These are phyloP conservation scores for Saxicola maurus DNA, from an alignment of 2,797 vertebrate genomes.

Conservation along the genomic window DNA sequence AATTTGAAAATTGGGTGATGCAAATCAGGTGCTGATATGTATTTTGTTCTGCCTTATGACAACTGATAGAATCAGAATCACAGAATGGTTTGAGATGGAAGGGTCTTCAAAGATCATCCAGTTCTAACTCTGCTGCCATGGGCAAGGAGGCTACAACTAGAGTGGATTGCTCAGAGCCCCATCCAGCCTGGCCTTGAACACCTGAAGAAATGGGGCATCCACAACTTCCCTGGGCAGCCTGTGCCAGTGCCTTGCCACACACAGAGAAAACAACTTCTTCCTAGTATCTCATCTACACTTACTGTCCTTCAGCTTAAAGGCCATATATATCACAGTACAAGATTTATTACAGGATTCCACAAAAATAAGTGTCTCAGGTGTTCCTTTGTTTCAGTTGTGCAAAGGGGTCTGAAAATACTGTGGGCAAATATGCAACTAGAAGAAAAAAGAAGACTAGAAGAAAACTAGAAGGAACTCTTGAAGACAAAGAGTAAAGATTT, in stretches of 20 bases:
- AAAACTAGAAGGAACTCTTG: neutral
- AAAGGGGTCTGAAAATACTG: neutral
- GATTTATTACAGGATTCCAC: neutral
- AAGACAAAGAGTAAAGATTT: neutral
- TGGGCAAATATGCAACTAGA: neutral
- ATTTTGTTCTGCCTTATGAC: neutral
- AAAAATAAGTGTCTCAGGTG: neutral
- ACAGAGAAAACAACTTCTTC: neutral
- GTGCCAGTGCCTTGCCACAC: neutral
- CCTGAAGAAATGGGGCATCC: neutral
- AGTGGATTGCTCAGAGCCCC: neutral
- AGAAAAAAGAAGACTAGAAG: neutral
- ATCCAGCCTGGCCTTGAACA: neutral
- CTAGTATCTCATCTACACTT: neutral
- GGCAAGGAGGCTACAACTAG: neutral
- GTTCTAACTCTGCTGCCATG: neutral
- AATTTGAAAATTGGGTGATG: neutral
- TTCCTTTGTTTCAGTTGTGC: neutral
- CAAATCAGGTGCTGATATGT: neutral
- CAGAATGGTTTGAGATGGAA: neutral
- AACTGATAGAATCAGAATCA: neutral
- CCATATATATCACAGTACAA: neutral
- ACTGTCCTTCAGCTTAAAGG: neutral
- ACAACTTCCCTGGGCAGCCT: neutral
- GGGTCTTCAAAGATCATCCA: neutral